Base-by-base conservation (phyloP, 2,113 vertebrate species). In the Epinephelus fuscoguttatus region DNA sequence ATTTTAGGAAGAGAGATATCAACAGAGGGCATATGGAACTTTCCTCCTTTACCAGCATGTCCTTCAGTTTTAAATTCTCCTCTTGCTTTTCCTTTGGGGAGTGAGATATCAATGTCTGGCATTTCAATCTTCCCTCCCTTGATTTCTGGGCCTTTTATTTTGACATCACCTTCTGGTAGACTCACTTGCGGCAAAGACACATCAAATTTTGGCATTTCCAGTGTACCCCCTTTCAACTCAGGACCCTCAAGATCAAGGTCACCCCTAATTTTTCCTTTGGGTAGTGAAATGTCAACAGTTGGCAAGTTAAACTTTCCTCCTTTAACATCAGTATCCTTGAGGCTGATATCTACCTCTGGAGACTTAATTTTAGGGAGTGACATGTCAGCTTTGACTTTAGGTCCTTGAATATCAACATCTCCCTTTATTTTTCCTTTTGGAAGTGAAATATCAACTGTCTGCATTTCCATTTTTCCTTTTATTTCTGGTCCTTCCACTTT, bases 241-340 rank as follows among this genome's bases (percentile, higher is more conserved):
- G 70, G 55, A 3, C 80, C 85, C 19, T 88, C 56, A 64, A 88
- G 2, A 53, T 81, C 68, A 10, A 89, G 33, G 18, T 82, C 86
- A 52, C 42, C 70, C 2, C 70, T 82, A 59, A n/a, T 2, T 33
- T 93, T 93, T 3, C 84, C 89, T 60, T 92, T 88, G 0, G 94
- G 93, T 2, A 94, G 71, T 0, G 93, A 93, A 2, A 96, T 59
- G 18, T 94, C 80, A 3, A 93, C 53, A 49, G 88, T 82, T 0
- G 94, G 93, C 4, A 95, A 79, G 13, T 88, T 86, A 1, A 95
- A 76, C 81, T 37, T 91, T 27, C 91, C 47, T 12, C 86, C 18
- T 90, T 88, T 9, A 27, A 70, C 50, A 67, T 76, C 75, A 5
- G 79, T 75, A 30, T 62, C 62, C 6, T 87, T 15, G 0, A 85